Base-by-base conservation (phyloP, 2,113 vertebrate genomes). In the Ardeotis arabs region DNA sequence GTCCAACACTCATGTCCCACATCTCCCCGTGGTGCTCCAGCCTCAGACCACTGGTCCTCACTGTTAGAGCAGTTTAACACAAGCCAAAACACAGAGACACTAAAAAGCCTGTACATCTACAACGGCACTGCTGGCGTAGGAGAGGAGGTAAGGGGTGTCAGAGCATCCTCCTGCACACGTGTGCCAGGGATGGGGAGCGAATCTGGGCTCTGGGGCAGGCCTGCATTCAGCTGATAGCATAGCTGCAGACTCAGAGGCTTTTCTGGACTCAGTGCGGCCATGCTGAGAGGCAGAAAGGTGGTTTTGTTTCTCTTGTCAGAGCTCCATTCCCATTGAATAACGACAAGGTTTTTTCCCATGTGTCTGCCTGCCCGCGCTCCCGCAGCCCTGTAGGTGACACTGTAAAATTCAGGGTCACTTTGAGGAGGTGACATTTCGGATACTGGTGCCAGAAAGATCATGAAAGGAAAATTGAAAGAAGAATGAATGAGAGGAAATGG, bases 401-500 rank as follows among this genome's bases (percentile, higher is more conserved):
- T 97, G 89, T 79, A 91, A 94, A 93, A 96, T 96, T 88, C 58
- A 82, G 87, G 96, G 94, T 95, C 91, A 70, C 91, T 84, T 68
- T 35, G 93, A 95, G 90, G 95, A 96, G 95, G 96, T 95, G 93
- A 95, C 93, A 95, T 75, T 94, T 89, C 10, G 41, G 87, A 70
- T 84, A 47, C 74, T 14, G 37, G 59, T 94, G 94, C 96, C 92
- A 97, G 83, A 94, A 95, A 86, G 91, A 96, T 70, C 95, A 93
- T 83, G 84, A 92, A 77, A 93, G 95, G 92, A 91, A 97, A 98
- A 97, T 91, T 62, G 93, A 92, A 95, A 95, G 67, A 69, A 93
- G 96, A 96, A 96, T 97, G 97, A 96, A 98, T 93, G 89, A 85
- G 95, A 96, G 95, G 91, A 96, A 96, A 95, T 79, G 79, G 95